A percentile compares a stretch with the other conserved stretches of the same genome.
Conservation (phyloP, 2,888 invertebrate species). For the Pammene aurita region DNA sequence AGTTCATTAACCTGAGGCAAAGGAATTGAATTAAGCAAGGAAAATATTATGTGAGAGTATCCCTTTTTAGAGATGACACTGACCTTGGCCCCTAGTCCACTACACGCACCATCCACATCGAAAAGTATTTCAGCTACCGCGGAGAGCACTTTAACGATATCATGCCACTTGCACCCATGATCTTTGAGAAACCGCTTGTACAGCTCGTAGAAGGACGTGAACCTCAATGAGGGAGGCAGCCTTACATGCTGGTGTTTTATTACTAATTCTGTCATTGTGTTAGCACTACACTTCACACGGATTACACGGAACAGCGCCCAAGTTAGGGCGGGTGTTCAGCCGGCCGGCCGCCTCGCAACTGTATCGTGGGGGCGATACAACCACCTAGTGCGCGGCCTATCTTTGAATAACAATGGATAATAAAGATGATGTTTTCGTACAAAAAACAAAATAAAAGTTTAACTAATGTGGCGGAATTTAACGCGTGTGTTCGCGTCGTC, state of each 20-base stretch:
- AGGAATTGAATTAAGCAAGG: not conserved
- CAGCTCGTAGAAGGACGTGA: constrained; percentile 73
- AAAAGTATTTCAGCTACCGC: constrained; percentile 76
- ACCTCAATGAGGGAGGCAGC: constrained; percentile 58
- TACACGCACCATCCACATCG: constrained; percentile 75
- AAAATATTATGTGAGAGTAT: not conserved
- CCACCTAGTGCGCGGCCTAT: constrained; percentile 34
- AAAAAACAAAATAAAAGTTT: not conserved
- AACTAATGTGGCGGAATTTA: not conserved
- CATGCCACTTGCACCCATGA: constrained; percentile 79
- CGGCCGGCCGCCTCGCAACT: constrained; percentile 72
- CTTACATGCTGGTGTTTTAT: constrained; percentile 64
- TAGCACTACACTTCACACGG: constrained; percentile 54
- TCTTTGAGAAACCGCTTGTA: constrained; percentile 79
- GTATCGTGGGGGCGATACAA: constrained; percentile 55
- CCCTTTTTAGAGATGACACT: constrained; percentile 52
- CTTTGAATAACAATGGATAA: constrained; percentile 31
- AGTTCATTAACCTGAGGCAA: not conserved
- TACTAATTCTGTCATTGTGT: constrained; percentile 69
- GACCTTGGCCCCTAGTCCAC: constrained; percentile 75
- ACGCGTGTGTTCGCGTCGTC: constrained; percentile 45
- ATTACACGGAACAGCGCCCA: constrained; percentile 34
- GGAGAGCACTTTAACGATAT: constrained; percentile 73
- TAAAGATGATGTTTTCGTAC: constrained; percentile 20
- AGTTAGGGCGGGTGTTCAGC: constrained; percentile 62